A percentile compares a stretch with the other conserved stretches of the same genome.
Conservation (phyloP, 2,797 vertebrate species). For the Neostethus bicornis region DNA sequence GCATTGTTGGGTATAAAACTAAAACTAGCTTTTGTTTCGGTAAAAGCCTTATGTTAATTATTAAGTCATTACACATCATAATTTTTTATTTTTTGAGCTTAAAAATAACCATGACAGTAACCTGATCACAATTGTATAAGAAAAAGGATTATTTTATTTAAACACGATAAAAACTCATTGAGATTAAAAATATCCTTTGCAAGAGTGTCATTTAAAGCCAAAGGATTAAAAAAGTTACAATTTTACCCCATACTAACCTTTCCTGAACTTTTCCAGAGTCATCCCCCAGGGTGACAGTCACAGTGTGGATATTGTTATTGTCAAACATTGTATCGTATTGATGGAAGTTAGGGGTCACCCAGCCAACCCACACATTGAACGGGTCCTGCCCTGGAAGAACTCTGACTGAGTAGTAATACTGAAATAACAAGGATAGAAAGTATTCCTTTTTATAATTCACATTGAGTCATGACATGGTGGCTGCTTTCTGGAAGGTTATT, state of each 20-base stretch:
- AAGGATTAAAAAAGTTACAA: neutral
- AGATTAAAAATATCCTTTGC: no score
- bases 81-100: neutral
- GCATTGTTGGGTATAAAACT: neutral
- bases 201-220: neutral
- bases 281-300: constrained; percentile 93
- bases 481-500: neutral
- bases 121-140: neutral
- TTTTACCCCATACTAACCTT: constrained; percentile 79
- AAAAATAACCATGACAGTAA: neutral
- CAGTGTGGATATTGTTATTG: constrained; percentile 84
- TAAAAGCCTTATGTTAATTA: neutral
- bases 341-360: constrained; percentile 94
- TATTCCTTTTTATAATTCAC: constrained; percentile 26
- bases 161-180: no score
- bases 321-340: constrained; percentile 85
- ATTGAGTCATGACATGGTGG: neutral
- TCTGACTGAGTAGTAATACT: constrained; percentile 95
- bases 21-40: neutral
- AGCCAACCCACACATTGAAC: constrained; percentile 93
- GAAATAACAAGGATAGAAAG: constrained; percentile 43
- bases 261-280: constrained; percentile 95
- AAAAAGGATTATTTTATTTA: no score
- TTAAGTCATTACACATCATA: neutral
- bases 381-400: constrained; percentile 94